Evolutionary conservation across 2,797 vertebrate species (phyloP), one percentile per base, ranked within the genome.

Genomic region (Anniella stebbinsi): DNA sequence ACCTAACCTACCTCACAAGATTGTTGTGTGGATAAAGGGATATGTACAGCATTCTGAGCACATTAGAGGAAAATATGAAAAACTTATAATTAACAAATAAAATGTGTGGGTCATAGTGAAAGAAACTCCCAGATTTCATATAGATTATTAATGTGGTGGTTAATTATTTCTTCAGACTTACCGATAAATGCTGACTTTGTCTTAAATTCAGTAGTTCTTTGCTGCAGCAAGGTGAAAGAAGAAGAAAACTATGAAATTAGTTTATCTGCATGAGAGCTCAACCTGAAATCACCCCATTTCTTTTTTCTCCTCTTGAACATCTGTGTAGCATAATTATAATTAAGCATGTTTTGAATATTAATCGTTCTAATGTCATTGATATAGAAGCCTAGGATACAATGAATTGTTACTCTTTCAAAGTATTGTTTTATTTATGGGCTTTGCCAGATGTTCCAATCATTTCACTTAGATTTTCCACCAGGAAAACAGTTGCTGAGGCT

Each of bases 281-380:
- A 91, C 90, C 93, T 92, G 83, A 95, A 95, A 96, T 88, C 78
- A 92, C 66, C 81, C 70, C 28, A 72, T 67, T 93, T 94, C 54
- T 87, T 86, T 94, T 94, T 88, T 84, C 91, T 93, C 51, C 2
- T 21, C 10, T 80, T 87, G 81, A 97, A 95, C 94, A 97, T 94
- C 93, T 97, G 93, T 93, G 90, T 93, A 93, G 69, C 92, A 93
- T 94, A 95, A 95, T 96, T 93, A 94, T 94, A 97, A 94, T 95
- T 96, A 96, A 90, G 57, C 87, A 93, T 81, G 0, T 91, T 94
- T 95, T 95, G 94, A 96, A 95, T 97, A 96, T 96, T 96, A 97
- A 95, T 96, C 94, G 91, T 92, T 91, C 89, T 95, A 95, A 89
- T 96, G 93, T 92, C 89, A 95, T 95, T 93, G 94, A 93, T 92